Percentiles rank a stretch among this genome's conserved stretches.
phyloP scores from a whole-genome alignment of 2,888 invertebrate genomes.

The Artemia sinica region DNA sequence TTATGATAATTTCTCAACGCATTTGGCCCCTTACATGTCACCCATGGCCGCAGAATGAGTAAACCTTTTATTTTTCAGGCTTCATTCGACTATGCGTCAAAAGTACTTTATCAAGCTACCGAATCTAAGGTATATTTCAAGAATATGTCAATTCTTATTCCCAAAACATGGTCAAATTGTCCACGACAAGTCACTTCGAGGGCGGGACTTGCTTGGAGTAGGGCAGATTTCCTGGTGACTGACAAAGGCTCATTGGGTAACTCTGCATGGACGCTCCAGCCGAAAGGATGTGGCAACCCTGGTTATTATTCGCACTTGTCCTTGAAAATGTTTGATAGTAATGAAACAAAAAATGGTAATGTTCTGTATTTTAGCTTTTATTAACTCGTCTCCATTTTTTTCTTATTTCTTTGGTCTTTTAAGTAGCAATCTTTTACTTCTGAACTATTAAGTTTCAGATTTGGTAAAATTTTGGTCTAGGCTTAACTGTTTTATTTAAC shows the following conservation, averaged over 20 bases:
- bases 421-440: too few species aligned
- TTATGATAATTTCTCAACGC: too few species aligned
- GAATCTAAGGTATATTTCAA: slow-evolving; percentile 41
- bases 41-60: too few species aligned
- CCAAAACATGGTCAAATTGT: slow-evolving; percentile 40
- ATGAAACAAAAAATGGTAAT: too few species aligned
- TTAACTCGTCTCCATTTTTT: too few species aligned
- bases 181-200: slow-evolving; percentile 32
- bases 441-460: too few species aligned
- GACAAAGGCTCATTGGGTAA: neutral
- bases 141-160: slow-evolving; percentile 42
- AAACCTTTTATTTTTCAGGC: slow-evolving; percentile 33
- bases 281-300: slow-evolving; percentile 40
- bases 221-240: slow-evolving; percentile 36
- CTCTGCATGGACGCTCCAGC: slow-evolving; percentile 44
- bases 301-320: slow-evolving; percentile 41
- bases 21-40: too few species aligned
- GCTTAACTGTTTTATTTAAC: too few species aligned
- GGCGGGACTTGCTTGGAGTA: slow-evolving; percentile 34
- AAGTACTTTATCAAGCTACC: slow-evolving; percentile 40
- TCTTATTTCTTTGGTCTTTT: too few species aligned
- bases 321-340: neutral
- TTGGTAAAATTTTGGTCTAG: too few species aligned
- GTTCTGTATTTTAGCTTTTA: too few species aligned
- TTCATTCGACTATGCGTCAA: slow-evolving; percentile 40